These are phyloP conservation scores for Mohoua ochrocephala DNA, from an alignment of 2,113 vertebrate genomes.

Conservation along the genomic window DNA sequence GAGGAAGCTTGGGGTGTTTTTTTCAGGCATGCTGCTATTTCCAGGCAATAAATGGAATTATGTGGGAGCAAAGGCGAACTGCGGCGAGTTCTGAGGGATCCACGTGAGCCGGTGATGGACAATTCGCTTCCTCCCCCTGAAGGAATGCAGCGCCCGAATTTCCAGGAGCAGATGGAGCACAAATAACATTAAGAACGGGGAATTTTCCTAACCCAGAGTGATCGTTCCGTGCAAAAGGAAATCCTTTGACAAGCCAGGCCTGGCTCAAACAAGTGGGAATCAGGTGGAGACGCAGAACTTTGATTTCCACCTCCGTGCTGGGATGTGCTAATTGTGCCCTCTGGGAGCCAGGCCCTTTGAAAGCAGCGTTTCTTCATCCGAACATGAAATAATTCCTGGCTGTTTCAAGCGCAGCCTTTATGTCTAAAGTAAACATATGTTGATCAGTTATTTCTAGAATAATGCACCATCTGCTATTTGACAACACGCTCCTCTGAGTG, in stretches of 20 bases:
- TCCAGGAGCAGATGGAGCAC: background rate
- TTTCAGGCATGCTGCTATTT: background rate
- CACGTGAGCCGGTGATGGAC: background rate
- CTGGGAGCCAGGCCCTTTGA: slow-evolving; percentile 21
- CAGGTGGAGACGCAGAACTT: background rate
- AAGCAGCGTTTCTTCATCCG: background rate
- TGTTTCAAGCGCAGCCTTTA: background rate
- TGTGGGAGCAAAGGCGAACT: background rate
- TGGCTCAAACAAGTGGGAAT: background rate
- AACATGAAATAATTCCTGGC: background rate
- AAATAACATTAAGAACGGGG: background rate
- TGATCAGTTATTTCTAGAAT: slow-evolving; percentile 20
- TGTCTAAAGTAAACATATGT: slow-evolving; percentile 45
- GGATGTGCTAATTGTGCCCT: slow-evolving; percentile 47
- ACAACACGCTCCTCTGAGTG: background rate
- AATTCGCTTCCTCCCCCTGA: background rate
- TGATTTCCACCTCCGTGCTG: background rate
- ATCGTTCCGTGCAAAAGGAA: background rate
- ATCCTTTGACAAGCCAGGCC: background rate
- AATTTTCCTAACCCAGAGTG: background rate
- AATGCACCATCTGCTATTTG: slow-evolving; percentile 52
- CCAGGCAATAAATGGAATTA: background rate
- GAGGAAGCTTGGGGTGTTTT: background rate
- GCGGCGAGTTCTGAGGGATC: rapidly evolving
- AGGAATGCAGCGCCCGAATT: rapidly evolving